Percentiles rank a stretch among this genome's conserved stretches.
Evolutionary conservation across 2,888 invertebrate species (phyloP).

Genomic region (Nemapogon koenigi): DNA sequence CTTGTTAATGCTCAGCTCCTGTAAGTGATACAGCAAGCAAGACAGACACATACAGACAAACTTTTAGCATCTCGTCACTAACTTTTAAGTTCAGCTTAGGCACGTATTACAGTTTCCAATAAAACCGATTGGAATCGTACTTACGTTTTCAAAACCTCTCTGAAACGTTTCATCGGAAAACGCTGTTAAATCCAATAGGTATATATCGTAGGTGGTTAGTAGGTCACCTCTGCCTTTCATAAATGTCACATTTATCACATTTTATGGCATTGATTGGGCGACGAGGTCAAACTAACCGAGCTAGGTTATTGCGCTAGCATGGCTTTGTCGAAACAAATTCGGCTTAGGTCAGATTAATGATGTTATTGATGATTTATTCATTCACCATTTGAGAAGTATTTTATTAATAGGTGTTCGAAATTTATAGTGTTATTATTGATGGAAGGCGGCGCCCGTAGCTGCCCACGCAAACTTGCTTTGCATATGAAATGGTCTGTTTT

Average conservation of each 20-base stretch:
- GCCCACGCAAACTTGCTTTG: no score
- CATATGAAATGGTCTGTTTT: no score
- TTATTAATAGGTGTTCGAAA: neutral
- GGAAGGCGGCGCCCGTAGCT: no score
- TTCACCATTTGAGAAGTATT: neutral
- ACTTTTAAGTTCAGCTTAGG: no score
- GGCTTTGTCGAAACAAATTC: neutral
- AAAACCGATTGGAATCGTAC: no score
- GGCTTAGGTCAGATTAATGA: neutral
- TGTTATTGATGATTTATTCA: neutral
- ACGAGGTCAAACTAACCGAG: neutral
- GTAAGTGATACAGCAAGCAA: no score
- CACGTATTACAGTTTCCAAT: no score
- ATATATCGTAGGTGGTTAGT: neutral
- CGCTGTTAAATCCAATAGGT: neutral
- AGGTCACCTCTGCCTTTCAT: neutral
- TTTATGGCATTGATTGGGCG: neutral
- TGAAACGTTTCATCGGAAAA: no score
- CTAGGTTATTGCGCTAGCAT: neutral
- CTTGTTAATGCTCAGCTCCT: no score
- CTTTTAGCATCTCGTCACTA: no score
- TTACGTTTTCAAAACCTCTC: no score
- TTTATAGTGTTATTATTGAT: neutral
- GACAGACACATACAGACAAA: no score
- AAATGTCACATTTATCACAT: conserved; percentile 4